Conservation (phyloP, 2,797 vertebrate genomes). For the Cetoscarus ocellatus region DNA sequence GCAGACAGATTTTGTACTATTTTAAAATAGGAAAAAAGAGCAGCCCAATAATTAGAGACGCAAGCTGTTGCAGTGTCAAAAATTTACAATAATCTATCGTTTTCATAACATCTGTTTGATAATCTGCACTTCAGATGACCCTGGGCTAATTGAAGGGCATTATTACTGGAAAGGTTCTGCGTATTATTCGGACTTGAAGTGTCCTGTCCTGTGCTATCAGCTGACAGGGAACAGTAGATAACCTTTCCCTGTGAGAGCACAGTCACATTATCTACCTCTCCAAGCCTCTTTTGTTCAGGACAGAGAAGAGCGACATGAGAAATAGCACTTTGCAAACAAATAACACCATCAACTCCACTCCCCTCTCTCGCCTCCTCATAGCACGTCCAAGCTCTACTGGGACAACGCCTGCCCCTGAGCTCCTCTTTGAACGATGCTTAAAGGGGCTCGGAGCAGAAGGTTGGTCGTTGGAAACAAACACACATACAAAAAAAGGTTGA, state of each 20-base stretch:
- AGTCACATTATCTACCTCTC: conserved; percentile 67
- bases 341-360: conserved; percentile 36
- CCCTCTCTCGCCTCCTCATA: conserved; percentile 28
- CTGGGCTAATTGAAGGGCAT: conserved; percentile 58
- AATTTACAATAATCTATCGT: not conserved
- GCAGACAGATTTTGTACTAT: too few species aligned
- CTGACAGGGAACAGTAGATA: conserved; percentile 68
- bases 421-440: conserved; percentile 15
- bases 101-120: conserved; percentile 23
- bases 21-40: too few species aligned
- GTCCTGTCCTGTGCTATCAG: conserved; percentile 58
- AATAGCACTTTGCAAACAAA: conserved; percentile 70
- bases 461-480: conserved; percentile 22
- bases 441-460: conserved; percentile 26
- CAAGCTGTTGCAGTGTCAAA: too few species aligned
- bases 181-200: conserved; percentile 51
- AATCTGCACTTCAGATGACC: conserved; percentile 50
- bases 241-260: conserved; percentile 72
- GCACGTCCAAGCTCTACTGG: conserved; percentile 43
- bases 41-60: too few species aligned
- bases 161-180: conserved; percentile 49
- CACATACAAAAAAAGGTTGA: not conserved
- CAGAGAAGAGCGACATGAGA: conserved; percentile 46
- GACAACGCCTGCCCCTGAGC: conserved; percentile 55
- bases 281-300: conserved; percentile 62